Evolutionary conservation across 2,797 vertebrate species (phyloP).

Genomic region (Peromyscus eremicus): DNA sequence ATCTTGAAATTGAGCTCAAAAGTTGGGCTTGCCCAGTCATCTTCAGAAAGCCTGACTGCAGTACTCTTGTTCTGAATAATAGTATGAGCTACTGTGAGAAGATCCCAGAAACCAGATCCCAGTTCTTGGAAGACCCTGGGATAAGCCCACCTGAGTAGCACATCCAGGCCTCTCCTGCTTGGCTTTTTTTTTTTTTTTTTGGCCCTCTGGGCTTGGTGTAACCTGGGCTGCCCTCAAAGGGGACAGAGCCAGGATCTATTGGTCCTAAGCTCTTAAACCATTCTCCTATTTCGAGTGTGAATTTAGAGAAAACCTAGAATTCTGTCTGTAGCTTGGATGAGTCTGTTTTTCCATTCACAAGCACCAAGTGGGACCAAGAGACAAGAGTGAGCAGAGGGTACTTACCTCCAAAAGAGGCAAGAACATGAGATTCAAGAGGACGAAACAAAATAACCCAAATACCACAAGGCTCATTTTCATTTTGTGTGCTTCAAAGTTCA

Average conservation of each 20-base stretch:
- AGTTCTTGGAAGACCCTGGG: background rate
- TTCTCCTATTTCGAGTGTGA: background rate
- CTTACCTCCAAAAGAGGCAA: background rate
- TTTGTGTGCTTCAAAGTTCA: background rate
- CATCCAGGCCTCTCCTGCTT: background rate
- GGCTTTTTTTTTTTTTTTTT: constrained; percentile 20
- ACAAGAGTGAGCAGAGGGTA: background rate
- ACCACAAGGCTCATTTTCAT: background rate
- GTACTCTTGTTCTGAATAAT: background rate
- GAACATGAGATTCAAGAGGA: background rate
- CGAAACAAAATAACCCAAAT: background rate
- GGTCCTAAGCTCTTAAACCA: background rate
- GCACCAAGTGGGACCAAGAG: background rate
- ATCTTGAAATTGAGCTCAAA: constrained; percentile 20
- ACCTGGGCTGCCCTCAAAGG: constrained; percentile 76
- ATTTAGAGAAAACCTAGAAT: constrained; percentile 3
- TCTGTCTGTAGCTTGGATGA: background rate
- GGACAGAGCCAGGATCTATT: constrained; percentile 70
- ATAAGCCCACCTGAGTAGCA: background rate
- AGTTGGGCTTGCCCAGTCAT: constrained; percentile 25
- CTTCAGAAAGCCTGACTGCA: background rate
- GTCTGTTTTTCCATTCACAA: background rate
- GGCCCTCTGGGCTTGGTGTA: constrained; percentile 71
- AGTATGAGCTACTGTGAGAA: background rate
- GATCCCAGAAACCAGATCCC: background rate